Evolutionary conservation across 2,113 vertebrate genomes (phyloP).

Genomic region (Acrocephalus kingi): DNA sequence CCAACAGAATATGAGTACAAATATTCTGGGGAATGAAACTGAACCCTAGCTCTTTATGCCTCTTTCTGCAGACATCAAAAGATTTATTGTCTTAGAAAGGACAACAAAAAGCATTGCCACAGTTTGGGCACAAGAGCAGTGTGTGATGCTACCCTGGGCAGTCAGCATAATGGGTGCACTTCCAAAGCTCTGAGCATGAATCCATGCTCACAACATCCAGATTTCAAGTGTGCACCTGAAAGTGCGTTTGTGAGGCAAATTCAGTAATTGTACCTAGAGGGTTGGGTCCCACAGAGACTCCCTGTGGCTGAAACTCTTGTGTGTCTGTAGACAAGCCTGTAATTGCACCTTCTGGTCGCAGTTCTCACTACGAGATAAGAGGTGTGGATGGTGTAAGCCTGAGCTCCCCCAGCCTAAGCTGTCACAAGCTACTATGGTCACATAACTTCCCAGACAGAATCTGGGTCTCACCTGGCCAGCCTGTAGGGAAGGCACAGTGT

Average conservation of each 20-base stretch:
- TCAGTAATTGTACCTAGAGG: not conserved
- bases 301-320: not conserved
- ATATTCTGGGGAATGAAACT: not conserved
- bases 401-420: not conserved
- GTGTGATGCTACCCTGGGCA: not conserved
- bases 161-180: not conserved
- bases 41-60: not conserved
- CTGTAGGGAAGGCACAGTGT: fast-evolving
- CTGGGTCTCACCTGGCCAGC: not conserved
- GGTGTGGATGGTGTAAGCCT: fast-evolving
- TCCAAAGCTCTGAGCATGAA: not conserved
- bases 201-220: not conserved
- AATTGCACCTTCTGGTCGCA: not conserved
- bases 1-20: not conserved
- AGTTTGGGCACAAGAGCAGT: not conserved
- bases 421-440: not conserved
- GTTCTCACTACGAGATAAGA: not conserved
- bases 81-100: not conserved
- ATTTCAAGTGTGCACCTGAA: not conserved
- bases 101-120: not conserved
- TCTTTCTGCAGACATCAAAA: not conserved
- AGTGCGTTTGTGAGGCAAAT: not conserved
- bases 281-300: not conserved
- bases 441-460: not conserved
- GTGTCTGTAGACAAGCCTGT: not conserved